Evolutionary conservation across 2,113 vertebrate genomes (phyloP).

Genomic region (Cyanistes caeruleus): DNA sequence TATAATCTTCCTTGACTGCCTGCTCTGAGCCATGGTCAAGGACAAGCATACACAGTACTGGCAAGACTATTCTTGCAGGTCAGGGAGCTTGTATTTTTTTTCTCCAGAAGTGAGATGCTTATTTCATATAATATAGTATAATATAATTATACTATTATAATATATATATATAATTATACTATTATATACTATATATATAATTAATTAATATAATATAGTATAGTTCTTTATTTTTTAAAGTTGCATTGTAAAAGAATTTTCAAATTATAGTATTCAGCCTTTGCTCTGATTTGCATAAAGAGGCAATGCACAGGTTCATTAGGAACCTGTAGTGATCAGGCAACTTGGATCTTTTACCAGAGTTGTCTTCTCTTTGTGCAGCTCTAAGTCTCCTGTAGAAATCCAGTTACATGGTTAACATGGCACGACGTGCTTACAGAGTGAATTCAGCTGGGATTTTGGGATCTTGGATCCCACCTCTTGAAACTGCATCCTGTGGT

Average conservation of each 20-base stretch:
- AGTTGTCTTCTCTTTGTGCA: background rate
- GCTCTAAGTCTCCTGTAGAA: background rate
- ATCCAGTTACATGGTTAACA: background rate
- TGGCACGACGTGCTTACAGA: fast-evolving
- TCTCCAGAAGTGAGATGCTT: background rate
- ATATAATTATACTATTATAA: too few species aligned
- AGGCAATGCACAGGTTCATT: background rate
- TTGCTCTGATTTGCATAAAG: background rate
- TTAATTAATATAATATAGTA: too few species aligned
- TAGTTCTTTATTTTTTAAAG: background rate
- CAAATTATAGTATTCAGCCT: background rate
- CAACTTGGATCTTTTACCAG: background rate
- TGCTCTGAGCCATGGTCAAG: background rate
- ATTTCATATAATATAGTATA: too few species aligned
- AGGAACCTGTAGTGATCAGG: background rate
- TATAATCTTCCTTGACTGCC: background rate
- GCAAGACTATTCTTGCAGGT: background rate
- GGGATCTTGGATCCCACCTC: background rate
- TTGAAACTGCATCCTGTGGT: fast-evolving
- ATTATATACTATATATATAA: too few species aligned
- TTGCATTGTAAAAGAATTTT: background rate
- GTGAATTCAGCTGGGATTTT: background rate
- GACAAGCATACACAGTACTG: background rate
- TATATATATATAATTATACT: too few species aligned
- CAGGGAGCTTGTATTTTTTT: background rate